Evolutionary conservation across 2,888 invertebrate species (phyloP).

Genomic region (Dicyrtoma fusca): DNA sequence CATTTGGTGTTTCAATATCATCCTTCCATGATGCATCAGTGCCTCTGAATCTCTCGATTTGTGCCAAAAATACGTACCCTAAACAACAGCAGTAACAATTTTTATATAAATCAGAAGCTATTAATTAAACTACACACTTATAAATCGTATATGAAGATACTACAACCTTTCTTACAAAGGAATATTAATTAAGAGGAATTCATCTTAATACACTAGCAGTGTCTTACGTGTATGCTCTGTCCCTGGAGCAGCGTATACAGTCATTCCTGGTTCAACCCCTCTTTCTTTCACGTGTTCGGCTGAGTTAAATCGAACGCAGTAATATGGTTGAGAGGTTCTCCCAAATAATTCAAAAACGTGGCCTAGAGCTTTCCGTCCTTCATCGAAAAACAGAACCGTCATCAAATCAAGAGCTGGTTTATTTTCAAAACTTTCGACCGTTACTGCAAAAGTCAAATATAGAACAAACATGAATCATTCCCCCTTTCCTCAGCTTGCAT

Average conservation of each 20-base stretch:
- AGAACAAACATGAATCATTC: background rate
- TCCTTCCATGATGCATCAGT: conserved; percentile 87
- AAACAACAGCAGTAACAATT: conserved; percentile 11
- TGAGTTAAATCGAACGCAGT: conserved; percentile 88
- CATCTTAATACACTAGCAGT: background rate
- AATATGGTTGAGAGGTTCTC: conserved; percentile 79
- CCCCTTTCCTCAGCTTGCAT: conserved; percentile 1
- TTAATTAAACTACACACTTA: conserved; percentile 3
- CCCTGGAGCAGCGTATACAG: conserved; percentile 82
- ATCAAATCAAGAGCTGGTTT: conserved; percentile 83
- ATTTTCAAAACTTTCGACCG: conserved; percentile 72
- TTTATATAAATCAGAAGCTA: background rate
- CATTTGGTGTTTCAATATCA: conserved; percentile 77
- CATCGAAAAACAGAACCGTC: conserved; percentile 81
- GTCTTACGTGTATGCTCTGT: conserved; percentile 67
- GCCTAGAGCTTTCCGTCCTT: conserved; percentile 74
- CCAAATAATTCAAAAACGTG: conserved; percentile 92
- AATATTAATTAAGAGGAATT: background rate
- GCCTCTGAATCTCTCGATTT: conserved; percentile 66
- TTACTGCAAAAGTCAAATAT: conserved; percentile 65
- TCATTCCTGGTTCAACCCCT: conserved; percentile 69
- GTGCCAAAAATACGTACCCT: conserved; percentile 50
- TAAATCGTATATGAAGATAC: background rate
- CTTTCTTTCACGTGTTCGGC: conserved; percentile 72
- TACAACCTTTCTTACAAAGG: background rate